Evolutionary conservation across 2,888 invertebrate species (phyloP).

Genomic region (Eudasyphora cyanicolor): DNA sequence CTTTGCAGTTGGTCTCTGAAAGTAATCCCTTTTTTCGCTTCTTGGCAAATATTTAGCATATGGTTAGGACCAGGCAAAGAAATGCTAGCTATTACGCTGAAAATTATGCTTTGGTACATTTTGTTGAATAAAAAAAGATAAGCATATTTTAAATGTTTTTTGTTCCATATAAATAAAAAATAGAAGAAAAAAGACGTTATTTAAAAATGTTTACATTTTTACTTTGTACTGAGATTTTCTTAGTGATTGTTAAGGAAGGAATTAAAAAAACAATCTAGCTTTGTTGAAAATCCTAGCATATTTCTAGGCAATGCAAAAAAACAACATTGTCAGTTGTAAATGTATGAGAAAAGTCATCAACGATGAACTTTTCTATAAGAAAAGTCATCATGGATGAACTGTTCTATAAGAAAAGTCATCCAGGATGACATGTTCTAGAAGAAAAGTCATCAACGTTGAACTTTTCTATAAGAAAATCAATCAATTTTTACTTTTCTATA

Average conservation of each 20-base stretch:
- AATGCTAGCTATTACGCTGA: conserved; percentile 40
- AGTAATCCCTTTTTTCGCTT: conserved; percentile 21
- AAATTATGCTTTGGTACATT: conserved; percentile 57
- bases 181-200: not conserved
- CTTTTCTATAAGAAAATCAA: no score
- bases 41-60: conserved; percentile 56
- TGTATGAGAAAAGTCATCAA: no score
- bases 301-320: not conserved
- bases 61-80: conserved; percentile 37
- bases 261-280: not conserved
- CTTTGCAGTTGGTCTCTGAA: conserved; percentile 20
- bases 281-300: conserved; percentile 7
- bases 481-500: no score
- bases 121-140: conserved; percentile 24
- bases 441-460: no score
- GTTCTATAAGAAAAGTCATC: no score
- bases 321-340: no score
- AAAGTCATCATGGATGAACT: no score
- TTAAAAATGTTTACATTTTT: conserved; percentile 35
- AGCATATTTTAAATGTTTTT: conserved; percentile 31
- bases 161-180: not conserved
- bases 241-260: not conserved
- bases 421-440: no score
- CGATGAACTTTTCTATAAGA: no score
- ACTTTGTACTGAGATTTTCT: conserved; percentile 26